A percentile compares a stretch with the other conserved stretches of the same genome.
Conservation (phyloP, 2,113 vertebrate genomes). For the Galeopterus variegatus region DNA sequence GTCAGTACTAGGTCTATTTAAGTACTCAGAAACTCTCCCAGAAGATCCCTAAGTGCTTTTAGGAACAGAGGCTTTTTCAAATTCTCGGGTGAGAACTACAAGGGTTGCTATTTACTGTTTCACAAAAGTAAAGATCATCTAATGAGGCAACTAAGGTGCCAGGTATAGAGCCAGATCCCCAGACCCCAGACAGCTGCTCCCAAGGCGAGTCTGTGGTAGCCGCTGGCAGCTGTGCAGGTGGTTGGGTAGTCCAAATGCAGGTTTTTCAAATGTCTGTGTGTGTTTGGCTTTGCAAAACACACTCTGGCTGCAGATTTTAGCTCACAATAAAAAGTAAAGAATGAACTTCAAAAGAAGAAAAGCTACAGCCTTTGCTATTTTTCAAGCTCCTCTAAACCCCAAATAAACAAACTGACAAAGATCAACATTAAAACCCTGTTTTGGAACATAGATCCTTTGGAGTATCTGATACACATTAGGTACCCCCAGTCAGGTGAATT, state of each 20-base stretch:
- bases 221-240: neutral
- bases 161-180: neutral
- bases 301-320: neutral
- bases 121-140: conserved; percentile 59
- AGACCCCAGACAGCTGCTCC: neutral
- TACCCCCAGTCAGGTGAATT: neutral
- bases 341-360: conserved; percentile 18
- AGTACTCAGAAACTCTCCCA: neutral
- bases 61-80: neutral
- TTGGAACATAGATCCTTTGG: neutral
- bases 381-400: neutral
- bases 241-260: accelerated
- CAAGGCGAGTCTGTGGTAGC: neutral
- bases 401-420: neutral
- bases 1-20: neutral
- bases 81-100: neutral
- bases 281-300: conserved; percentile 36
- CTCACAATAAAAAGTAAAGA: conserved; percentile 31
- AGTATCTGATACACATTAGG: neutral
- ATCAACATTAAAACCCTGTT: neutral
- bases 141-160: neutral
- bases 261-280: neutral
- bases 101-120: conserved; percentile 62
- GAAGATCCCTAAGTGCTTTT: conserved; percentile 37
- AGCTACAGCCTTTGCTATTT: conserved; percentile 5